These are phyloP conservation scores for Pollenia amentaria DNA, from an alignment of 2,888 invertebrate species.

Conservation along the genomic window DNA sequence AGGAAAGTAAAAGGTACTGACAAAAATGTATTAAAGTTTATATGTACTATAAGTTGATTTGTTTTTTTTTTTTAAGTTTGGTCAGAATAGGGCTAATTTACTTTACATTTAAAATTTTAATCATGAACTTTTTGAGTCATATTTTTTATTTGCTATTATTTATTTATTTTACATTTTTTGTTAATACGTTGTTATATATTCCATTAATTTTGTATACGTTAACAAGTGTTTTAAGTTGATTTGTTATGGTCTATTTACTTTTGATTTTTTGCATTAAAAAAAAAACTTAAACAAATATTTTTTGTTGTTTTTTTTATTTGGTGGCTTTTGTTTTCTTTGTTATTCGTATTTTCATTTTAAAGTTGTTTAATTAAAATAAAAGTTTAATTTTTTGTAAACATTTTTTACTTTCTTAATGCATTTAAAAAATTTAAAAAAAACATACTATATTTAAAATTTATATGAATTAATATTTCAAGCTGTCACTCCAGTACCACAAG, in stretches of 20 bases:
- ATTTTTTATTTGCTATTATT: constrained; percentile 52
- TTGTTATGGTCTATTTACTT: constrained; percentile 69
- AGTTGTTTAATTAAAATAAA: constrained; percentile 50
- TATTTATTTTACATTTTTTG: constrained; percentile 46
- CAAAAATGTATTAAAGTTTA: no score
- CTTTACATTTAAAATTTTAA: constrained; percentile 33
- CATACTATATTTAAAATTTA: constrained; percentile 29
- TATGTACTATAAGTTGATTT: background rate
- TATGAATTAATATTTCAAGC: constrained; percentile 80
- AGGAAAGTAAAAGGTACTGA: no score
- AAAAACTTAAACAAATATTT: constrained; percentile 37
- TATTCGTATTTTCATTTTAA: constrained; percentile 15
- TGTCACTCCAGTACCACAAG: constrained; percentile 82
- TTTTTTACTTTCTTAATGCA: background rate
- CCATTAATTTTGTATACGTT: constrained; percentile 50
- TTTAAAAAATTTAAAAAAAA: background rate
- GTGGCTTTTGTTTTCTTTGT: constrained; percentile 37
- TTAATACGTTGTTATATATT: constrained; percentile 21
- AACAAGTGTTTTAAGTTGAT: constrained; percentile 61
- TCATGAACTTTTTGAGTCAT: constrained; percentile 48
- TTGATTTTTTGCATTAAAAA: constrained; percentile 49
- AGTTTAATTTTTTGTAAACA: constrained; percentile 35
- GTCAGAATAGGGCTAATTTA: constrained; percentile 36
- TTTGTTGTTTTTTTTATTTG: constrained; percentile 9
- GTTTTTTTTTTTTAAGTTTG: background rate